Conservation (phyloP, 2,797 vertebrate species). For the Phataginus tricuspis region DNA sequence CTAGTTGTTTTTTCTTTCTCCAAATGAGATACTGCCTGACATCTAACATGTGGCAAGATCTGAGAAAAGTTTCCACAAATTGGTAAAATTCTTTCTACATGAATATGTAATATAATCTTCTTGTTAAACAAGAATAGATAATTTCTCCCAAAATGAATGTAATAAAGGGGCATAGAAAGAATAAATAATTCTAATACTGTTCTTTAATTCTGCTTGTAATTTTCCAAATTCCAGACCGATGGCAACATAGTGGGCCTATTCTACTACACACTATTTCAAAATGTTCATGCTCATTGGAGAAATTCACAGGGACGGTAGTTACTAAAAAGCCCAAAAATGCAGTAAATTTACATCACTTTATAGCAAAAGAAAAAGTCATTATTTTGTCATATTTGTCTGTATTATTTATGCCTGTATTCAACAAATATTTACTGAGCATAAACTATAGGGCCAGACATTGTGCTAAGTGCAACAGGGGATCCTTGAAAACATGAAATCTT, state of each 20-base stretch:
- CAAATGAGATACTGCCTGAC: conserved; percentile 62
- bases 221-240: conserved; percentile 80
- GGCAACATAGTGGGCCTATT: conserved; percentile 77
- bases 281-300: conserved; percentile 2
- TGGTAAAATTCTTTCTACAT: conserved; percentile 77
- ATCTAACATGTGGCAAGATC: conserved; percentile 72
- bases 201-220: conserved; percentile 80
- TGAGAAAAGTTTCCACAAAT: conserved; percentile 75
- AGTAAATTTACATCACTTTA: neutral
- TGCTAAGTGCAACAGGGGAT: neutral
- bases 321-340: neutral
- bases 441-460: neutral
- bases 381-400: conserved; percentile 3
- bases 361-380: conserved; percentile 44
- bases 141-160: conserved; percentile 61
- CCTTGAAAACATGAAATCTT: neutral
- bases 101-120: conserved; percentile 73
- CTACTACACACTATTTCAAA: conserved; percentile 66
- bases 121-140: conserved; percentile 75
- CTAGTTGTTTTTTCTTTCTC: conserved; percentile 56
- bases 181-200: conserved; percentile 81
- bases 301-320: neutral
- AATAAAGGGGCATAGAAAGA: conserved; percentile 77
- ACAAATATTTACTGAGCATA: conserved; percentile 39
- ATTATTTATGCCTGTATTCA: neutral